Conservation (phyloP, 2,797 vertebrate species). For the Notoglanidium macrostoma region DNA sequence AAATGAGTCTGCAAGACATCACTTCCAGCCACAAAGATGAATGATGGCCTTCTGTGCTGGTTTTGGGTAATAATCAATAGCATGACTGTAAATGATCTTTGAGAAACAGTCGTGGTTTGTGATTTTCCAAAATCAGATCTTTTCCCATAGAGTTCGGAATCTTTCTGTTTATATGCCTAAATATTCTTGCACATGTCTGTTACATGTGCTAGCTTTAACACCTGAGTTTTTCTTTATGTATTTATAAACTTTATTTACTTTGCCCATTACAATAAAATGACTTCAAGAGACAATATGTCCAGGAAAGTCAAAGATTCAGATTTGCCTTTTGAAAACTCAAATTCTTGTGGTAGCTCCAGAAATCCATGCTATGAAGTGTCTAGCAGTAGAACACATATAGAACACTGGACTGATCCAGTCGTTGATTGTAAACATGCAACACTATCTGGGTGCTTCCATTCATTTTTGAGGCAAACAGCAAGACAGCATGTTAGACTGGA, state of each 20-base stretch:
- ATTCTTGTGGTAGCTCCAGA: background rate
- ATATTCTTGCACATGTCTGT: conserved; percentile 7
- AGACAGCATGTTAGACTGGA: conserved; percentile 16
- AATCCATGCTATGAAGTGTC: background rate
- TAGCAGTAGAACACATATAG: background rate
- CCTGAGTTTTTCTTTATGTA: conserved; percentile 16
- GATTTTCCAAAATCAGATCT: conserved; percentile 55
- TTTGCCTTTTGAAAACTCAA: background rate
- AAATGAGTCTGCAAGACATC: conserved; percentile 65
- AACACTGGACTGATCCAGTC: background rate
- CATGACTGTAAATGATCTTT: conserved; percentile 59
- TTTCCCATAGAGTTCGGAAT: conserved; percentile 50
- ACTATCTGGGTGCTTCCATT: background rate
- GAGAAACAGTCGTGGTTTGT: conserved; percentile 35
- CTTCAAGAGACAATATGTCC: background rate
- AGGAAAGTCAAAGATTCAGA: background rate
- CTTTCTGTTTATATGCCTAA: conserved; percentile 38
- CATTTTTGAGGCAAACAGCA: conserved; percentile 27
- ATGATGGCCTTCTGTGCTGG: conserved; percentile 71
- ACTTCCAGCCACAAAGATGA: conserved; percentile 62
- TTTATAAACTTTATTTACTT: conserved; percentile 16
- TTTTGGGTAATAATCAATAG: conserved; percentile 76
- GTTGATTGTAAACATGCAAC: background rate
- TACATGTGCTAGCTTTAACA: conserved; percentile 18
- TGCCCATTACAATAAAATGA: background rate